A percentile compares a stretch with the other conserved stretches of the same genome.
phyloP scores from a whole-genome alignment of 2,113 vertebrate genomes.

The Hepsetus odoe region DNA sequence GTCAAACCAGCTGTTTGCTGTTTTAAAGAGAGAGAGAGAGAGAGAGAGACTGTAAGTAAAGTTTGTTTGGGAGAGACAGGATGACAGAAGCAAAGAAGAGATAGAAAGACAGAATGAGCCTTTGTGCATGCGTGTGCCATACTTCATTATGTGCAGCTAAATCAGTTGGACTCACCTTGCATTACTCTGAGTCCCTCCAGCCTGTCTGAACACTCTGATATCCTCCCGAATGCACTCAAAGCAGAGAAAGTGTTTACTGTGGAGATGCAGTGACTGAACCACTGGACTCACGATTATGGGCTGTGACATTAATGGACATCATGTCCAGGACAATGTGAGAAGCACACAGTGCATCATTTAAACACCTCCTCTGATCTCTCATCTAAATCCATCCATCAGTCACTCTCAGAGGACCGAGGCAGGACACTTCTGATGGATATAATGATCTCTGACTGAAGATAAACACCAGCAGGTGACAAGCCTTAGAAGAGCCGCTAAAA shows the following conservation, averaged over 20 bases:
- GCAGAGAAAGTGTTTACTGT: not conserved
- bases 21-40: not conserved
- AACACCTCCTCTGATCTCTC: slow-evolving; percentile 27
- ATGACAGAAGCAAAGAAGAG: not conserved
- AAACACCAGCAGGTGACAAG: not conserved
- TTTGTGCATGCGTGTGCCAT: not conserved
- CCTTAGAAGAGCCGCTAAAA: not conserved
- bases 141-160: not conserved
- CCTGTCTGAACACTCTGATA: slow-evolving; percentile 2
- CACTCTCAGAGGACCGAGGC: not conserved
- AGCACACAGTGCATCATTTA: not conserved
- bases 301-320: slow-evolving; percentile 32
- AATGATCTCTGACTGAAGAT: slow-evolving; percentile 27
- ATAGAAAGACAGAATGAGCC: not conserved
- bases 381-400: slow-evolving; percentile 31
- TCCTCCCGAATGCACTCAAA: not conserved
- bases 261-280: not conserved
- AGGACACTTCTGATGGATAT: slow-evolving; percentile 28
- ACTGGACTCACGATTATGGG: not conserved
- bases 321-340: slow-evolving; percentile 19
- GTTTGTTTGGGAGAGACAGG: too few species aligned
- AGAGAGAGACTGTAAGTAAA: too few species aligned
- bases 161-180: not conserved
- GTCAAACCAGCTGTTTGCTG: too few species aligned
- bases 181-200: not conserved